Conservation (phyloP, 2,888 invertebrate genomes). For the Melanophora roralis region DNA sequence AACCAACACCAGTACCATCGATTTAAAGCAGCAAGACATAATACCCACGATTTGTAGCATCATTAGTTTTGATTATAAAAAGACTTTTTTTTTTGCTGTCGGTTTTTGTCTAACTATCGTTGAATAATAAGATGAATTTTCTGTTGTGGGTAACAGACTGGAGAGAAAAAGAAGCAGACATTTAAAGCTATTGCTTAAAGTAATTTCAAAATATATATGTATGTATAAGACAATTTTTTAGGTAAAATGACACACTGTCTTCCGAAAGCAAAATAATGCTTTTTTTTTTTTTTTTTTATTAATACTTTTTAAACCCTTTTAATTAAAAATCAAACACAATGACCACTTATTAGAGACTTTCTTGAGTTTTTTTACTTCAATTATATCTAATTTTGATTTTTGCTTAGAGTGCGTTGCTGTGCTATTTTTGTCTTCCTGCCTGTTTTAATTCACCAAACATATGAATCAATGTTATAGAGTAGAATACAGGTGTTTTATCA, state of each 20-base stretch:
- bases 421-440: neutral
- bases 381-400: no score
- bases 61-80: slow-evolving; percentile 57
- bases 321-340: no score
- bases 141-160: neutral
- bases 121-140: neutral
- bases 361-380: no score
- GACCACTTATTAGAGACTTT: no score
- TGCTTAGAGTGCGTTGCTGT: neutral
- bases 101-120: slow-evolving; percentile 13
- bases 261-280: no score
- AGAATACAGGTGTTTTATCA: slow-evolving; percentile 46
- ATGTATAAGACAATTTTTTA: no score
- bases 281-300: no score
- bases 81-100: slow-evolving; percentile 45
- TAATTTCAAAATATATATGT: no score
- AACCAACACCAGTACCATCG: neutral
- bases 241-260: no score
- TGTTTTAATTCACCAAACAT: neutral
- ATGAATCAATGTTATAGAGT: slow-evolving; percentile 17
- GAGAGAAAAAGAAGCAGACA: neutral
- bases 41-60: slow-evolving; percentile 40
- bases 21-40: neutral
- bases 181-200: no score
- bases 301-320: no score